phyloP scores from a whole-genome alignment of 2,113 vertebrate species.

The Cololabis saira region DNA sequence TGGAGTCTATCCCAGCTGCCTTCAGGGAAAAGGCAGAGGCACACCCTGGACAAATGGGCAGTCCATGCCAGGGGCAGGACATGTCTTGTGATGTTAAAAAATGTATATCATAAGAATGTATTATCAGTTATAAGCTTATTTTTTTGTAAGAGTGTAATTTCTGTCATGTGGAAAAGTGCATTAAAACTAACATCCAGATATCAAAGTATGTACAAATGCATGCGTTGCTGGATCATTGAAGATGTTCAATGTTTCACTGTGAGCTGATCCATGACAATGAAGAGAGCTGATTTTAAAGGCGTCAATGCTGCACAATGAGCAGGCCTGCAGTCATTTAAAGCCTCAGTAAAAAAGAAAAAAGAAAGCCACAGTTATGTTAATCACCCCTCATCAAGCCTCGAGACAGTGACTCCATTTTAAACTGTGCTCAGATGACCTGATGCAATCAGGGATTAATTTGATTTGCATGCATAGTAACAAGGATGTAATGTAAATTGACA shows the following conservation, averaged over 20 bases:
- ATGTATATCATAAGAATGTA: too few species aligned
- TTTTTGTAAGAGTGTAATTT: background rate
- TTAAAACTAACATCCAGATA: conserved; percentile 47
- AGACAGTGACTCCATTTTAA: conserved; percentile 26
- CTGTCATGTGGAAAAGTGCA: conserved; percentile 26
- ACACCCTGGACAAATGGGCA: too few species aligned
- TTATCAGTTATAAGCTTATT: background rate
- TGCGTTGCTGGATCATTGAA: conserved; percentile 23
- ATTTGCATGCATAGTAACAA: conserved; percentile 68
- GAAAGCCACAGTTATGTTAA: conserved; percentile 29
- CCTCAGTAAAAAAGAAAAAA: conserved; percentile 18
- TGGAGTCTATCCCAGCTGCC: too few species aligned
- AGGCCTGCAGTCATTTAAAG: conserved; percentile 12
- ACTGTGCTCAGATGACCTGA: conserved; percentile 10
- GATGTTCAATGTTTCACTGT: conserved; percentile 34
- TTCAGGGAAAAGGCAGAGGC: too few species aligned
- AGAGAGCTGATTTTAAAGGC: background rate
- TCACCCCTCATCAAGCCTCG: conserved; percentile 21
- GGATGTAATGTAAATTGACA: conserved; percentile 61
- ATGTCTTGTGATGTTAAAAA: too few species aligned
- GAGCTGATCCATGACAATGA: conserved; percentile 35
- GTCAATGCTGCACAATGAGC: background rate
- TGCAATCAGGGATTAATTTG: conserved; percentile 44
- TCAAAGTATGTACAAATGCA: conserved; percentile 49
- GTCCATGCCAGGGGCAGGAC: too few species aligned